A percentile compares a stretch with the other conserved stretches of the same genome.
Evolutionary conservation across 2,888 invertebrate genomes (phyloP).

Genomic region (Noctua janthe): DNA sequence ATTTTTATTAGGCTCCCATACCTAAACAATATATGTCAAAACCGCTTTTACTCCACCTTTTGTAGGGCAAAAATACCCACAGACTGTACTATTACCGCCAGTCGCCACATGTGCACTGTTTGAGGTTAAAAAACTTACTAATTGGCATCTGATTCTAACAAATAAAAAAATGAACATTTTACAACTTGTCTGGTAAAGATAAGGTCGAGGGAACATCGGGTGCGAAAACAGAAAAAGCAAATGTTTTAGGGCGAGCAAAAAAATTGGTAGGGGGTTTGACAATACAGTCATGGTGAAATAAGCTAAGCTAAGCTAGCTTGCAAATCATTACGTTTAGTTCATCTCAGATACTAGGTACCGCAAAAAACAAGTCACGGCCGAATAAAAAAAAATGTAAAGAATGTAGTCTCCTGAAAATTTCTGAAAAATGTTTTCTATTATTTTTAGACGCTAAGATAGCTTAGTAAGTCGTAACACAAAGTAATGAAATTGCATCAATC

Average conservation of each 20-base stretch:
- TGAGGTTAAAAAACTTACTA: slow-evolving; percentile 80
- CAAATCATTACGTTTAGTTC: slow-evolving; percentile 2
- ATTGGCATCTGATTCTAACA: slow-evolving; percentile 70
- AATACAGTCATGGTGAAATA: too few relatives aligned
- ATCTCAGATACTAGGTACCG: not conserved
- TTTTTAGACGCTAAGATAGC: too few relatives aligned
- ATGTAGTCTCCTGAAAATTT: not conserved
- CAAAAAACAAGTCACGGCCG: not conserved
- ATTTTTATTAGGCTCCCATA: too few relatives aligned
- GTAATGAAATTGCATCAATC: too few relatives aligned
- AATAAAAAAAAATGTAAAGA: not conserved
- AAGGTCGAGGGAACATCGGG: slow-evolving; percentile 63
- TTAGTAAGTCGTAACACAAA: too few relatives aligned
- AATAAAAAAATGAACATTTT: slow-evolving; percentile 74
- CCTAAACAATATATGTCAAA: too few relatives aligned
- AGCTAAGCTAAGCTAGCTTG: too few relatives aligned
- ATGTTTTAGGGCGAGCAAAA: slow-evolving; percentile 16
- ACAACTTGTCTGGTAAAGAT: slow-evolving; percentile 78
- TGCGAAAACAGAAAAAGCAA: slow-evolving; percentile 61
- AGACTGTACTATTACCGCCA: slow-evolving; percentile 66
- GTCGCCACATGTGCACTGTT: slow-evolving; percentile 81
- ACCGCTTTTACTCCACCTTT: too few relatives aligned
- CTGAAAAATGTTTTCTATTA: not conserved
- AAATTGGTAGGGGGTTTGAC: not conserved
- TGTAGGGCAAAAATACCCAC: too few relatives aligned